Conservation (phyloP, 2,888 invertebrate species). For the Taphrorychus bicolor region DNA sequence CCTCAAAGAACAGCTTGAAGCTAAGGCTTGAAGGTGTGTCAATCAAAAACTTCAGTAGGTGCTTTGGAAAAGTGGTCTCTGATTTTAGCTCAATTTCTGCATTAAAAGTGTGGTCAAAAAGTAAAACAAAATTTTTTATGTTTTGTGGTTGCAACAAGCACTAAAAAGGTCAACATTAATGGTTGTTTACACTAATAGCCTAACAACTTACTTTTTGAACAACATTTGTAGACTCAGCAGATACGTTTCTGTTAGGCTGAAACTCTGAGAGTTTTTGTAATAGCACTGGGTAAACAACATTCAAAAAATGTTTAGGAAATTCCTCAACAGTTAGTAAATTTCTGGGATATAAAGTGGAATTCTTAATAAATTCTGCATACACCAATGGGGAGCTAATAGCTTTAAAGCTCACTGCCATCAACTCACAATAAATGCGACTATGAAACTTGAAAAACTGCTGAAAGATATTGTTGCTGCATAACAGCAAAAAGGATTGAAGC, state of each 20-base stretch:
- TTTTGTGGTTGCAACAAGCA: constrained; percentile 48
- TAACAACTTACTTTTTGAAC: constrained; percentile 46
- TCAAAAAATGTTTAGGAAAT: constrained; percentile 42
- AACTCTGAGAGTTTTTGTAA: constrained; percentile 37
- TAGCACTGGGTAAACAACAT: constrained; percentile 34
- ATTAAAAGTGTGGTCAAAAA: constrained; percentile 43
- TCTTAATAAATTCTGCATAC: constrained; percentile 39
- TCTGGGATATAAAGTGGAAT: constrained; percentile 44
- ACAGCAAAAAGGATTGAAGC: constrained; percentile 16
- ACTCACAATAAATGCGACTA: constrained; percentile 46
- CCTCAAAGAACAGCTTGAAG: constrained; percentile 46
- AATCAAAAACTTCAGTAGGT: constrained; percentile 46
- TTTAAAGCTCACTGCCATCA: constrained; percentile 37
- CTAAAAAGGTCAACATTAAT: constrained; percentile 45
- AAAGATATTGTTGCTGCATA: constrained; percentile 46
- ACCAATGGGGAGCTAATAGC: background rate
- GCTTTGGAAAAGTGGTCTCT: constrained; percentile 38
- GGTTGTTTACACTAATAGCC: too few relatives aligned
- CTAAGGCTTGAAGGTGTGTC: background rate
- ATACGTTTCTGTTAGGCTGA: constrained; percentile 34
- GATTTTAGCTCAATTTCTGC: constrained; percentile 28
- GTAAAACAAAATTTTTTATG: constrained; percentile 43
- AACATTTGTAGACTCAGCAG: constrained; percentile 39
- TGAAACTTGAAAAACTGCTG: constrained; percentile 51
- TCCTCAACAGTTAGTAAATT: constrained; percentile 32